Evolutionary conservation across 2,797 vertebrate species (phyloP), one percentile per base, ranked within the genome.

Genomic region (Tolypeutes matacus): DNA sequence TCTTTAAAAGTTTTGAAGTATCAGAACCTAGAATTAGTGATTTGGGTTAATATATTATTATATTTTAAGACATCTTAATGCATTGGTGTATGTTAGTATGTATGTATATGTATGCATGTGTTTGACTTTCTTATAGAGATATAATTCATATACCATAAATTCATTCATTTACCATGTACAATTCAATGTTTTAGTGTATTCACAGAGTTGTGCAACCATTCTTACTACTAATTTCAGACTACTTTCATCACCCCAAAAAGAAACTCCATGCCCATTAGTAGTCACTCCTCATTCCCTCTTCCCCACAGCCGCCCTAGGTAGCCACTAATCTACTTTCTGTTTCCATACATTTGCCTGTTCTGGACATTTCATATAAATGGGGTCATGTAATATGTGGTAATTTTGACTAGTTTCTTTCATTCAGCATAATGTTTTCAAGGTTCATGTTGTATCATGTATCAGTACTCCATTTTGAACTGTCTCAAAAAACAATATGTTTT

Each of bases 381-480:
- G 36, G 51, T 83, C n/a, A 42, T 58, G 34, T 31, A 76, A 34
- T 76, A 78, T 17, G 27, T 81, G 39, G 36, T 69, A 29, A 25
- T 85, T 87, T 84, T 92, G 46, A 90, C 27, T 78, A 7, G 46
- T n/a, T 91, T 91, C 6, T 77, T 86, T 62, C 27, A 87, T 65
- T 29, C 46, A 91, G n/a, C 36, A 76, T 81, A 73, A 70, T 77
- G 34, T 81, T 92, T 96, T 90, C 36, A 94, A 62, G 36, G 3
- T 36, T 95, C 23, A 60, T 51, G 13, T 65, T 67, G 7, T 65
- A 85, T 2, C 15, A 53, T 73, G 29, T 82, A 15, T 72, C 60
- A 82, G 70, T 58, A 80, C 42, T 89, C 67, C 0, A 31, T 49
- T 91, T 93, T 89, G n/a, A 84, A 89, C 5, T 94, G n/a, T 91